Evolutionary conservation across 2,888 invertebrate species (phyloP).

Genomic region (Seira musarum): DNA sequence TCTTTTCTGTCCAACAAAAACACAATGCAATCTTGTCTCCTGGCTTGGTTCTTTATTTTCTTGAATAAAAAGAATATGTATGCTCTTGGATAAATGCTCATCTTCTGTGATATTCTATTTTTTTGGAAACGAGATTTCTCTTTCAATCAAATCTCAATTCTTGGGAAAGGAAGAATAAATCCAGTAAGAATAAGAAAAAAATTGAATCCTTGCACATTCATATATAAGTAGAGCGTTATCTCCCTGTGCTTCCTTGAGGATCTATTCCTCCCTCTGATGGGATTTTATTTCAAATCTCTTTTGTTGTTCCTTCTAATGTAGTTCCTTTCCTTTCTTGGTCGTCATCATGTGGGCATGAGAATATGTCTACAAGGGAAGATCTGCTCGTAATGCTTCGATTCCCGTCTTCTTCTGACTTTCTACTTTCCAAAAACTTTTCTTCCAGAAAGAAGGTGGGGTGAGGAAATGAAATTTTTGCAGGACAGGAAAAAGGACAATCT

Average conservation of each 20-base stretch:
- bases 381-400: conserved; percentile 45
- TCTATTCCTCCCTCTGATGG: conserved; percentile 60
- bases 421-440: conserved; percentile 1
- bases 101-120: conserved; percentile 15
- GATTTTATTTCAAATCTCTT: conserved; percentile 63
- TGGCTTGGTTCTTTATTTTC: background rate
- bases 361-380: conserved; percentile 34
- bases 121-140: conserved; percentile 55
- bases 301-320: conserved; percentile 63
- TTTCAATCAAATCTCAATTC: conserved; percentile 63
- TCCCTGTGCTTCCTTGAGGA: conserved; percentile 53
- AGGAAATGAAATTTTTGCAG: conserved; percentile 6
- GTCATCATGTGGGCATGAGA: conserved; percentile 52
- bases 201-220: conserved; percentile 54
- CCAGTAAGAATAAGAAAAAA: conserved; percentile 40
- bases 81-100: background rate
- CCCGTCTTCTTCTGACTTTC: conserved; percentile 28
- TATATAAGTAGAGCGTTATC: conserved; percentile 43
- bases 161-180: conserved; percentile 26
- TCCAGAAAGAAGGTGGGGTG: background rate
- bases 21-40: conserved; percentile 12
- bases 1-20: background rate
- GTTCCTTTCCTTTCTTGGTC: conserved; percentile 49
- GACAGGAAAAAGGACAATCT: background rate
- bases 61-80: conserved; percentile 2